These are phyloP conservation scores for Galeruca laticollis DNA, from an alignment of 2,888 invertebrate species.

Conservation along the genomic window DNA sequence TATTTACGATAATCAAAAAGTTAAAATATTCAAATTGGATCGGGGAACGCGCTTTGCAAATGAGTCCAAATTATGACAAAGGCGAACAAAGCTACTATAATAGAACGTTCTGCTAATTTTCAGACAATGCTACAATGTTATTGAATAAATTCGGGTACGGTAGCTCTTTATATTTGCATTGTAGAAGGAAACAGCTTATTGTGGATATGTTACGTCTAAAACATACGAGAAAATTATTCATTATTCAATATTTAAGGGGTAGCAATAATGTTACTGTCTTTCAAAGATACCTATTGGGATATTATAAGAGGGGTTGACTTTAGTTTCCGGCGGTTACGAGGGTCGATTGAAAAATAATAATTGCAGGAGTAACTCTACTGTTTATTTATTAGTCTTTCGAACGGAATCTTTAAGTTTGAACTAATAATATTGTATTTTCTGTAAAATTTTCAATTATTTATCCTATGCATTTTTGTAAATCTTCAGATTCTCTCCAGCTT, in stretches of 20 bases:
- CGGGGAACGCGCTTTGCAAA: slow-evolving; percentile 21
- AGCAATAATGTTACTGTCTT: not conserved
- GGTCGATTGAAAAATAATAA: not conserved
- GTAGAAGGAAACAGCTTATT: slow-evolving; percentile 14
- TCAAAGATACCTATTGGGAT: not conserved
- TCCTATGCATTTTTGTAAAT: too few relatives aligned
- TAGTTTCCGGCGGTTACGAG: not conserved
- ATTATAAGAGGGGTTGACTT: not conserved
- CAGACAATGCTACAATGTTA: slow-evolving; percentile 22
- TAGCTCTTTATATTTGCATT: slow-evolving; percentile 14
- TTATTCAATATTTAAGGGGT: not conserved
- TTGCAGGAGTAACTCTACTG: too few relatives aligned
- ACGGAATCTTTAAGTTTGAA: too few relatives aligned
- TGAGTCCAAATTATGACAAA: slow-evolving; percentile 27
- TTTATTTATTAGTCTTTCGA: too few relatives aligned
- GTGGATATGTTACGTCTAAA: slow-evolving; percentile 11
- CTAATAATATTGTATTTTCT: too few relatives aligned
- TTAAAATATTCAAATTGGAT: slow-evolving; percentile 38
- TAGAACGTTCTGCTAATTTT: slow-evolving; percentile 26
- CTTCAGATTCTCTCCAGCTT: too few relatives aligned
- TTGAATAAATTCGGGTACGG: slow-evolving; percentile 19
- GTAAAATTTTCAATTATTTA: too few relatives aligned
- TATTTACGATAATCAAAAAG: slow-evolving; percentile 16
- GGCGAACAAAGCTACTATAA: slow-evolving; percentile 16
- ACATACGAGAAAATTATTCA: not conserved